Evolutionary conservation across 2,113 vertebrate genomes (phyloP), one percentile per base, ranked within the genome.

Genomic region (Stigmatopora nigra): DNA sequence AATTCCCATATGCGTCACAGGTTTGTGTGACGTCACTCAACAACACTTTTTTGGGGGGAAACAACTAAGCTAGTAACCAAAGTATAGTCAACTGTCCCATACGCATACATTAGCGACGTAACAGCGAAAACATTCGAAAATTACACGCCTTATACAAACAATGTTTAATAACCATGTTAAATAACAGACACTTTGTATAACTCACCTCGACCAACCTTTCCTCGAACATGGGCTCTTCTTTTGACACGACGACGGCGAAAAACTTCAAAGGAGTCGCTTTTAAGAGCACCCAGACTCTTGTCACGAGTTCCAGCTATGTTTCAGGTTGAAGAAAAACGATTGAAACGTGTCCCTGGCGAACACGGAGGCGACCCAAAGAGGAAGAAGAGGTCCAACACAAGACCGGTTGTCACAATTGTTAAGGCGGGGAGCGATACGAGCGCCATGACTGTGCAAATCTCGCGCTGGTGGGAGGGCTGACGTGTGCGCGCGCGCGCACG

Each of bases 361-460:
- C 13, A 7, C n/a, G 17, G 58, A 44, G 10, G 35, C 5, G 4
- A 17, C 19, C 16, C 35, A 38, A 13, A 41, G 41, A 61, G 38
- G 59, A 61, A 19, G 38, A 60, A 61, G 41, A 15, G 11, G 41
- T 22, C 41, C 58, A 14, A 44, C 12, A 45, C 41, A 15, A 17
- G 41, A 61, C 22, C 4, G 25, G 11, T 61, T 44, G 41, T 45
- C 38, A 61, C 10, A 41, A 13, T 44, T 17, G 5, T 14, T 4
- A 16, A 12, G 38, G 36, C 12, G 59, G 41, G 59, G 41, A 45
- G 59, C n/a, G 59, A 45, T 45, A 45, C 41, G 11, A 61, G 59
- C 59, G 59, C 38, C 59, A 61, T 61, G 59, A 61, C 59, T 61
- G 59, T 61, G 59, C 59, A 61, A 45, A 38, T 56, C 11, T 45